These are phyloP conservation scores for Zaprionus vittiger DNA, from an alignment of 1,140 invertebrate species.

Conservation along the genomic window DNA sequence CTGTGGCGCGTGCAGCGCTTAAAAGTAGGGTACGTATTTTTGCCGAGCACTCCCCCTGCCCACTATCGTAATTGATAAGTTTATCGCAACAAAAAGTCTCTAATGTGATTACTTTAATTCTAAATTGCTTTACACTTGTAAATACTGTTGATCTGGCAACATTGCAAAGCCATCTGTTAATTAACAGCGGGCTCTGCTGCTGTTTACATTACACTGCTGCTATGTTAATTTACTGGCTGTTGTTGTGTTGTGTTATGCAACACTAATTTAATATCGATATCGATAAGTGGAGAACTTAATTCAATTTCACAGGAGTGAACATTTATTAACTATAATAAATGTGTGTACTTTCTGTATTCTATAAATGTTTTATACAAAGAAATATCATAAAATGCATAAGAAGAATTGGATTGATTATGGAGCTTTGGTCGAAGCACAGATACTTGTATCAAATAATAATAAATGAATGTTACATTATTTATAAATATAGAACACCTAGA, in stretches of 20 bases:
- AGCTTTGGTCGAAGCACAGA: too few species aligned
- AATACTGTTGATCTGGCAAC: constrained; percentile 7
- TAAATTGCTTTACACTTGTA: neutral
- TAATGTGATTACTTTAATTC: constrained; percentile 1
- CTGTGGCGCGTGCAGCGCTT: constrained; percentile 3
- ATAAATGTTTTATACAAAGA: too few species aligned
- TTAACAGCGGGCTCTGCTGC: neutral
- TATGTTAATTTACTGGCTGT: neutral
- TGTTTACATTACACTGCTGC: neutral
- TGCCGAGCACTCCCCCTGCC: neutral
- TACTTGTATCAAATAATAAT: too few species aligned
- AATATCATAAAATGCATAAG: too few species aligned
- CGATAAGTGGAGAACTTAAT: too few species aligned
- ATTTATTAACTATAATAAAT: too few species aligned
- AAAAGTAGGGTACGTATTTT: constrained; percentile 18
- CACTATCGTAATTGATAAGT: constrained; percentile 1
- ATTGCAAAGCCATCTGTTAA: neutral
- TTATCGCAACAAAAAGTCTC: neutral
- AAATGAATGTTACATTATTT: too few species aligned
- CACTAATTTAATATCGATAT: neutral
- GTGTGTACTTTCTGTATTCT: too few species aligned
- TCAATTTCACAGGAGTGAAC: too few species aligned
- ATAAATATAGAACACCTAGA: too few species aligned
- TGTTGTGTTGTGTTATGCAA: neutral
- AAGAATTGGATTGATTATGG: too few species aligned